A percentile compares a stretch with the other conserved stretches of the same genome.
Evolutionary conservation across 2,888 invertebrate genomes (phyloP).

Genomic region (Meteorus colon): DNA sequence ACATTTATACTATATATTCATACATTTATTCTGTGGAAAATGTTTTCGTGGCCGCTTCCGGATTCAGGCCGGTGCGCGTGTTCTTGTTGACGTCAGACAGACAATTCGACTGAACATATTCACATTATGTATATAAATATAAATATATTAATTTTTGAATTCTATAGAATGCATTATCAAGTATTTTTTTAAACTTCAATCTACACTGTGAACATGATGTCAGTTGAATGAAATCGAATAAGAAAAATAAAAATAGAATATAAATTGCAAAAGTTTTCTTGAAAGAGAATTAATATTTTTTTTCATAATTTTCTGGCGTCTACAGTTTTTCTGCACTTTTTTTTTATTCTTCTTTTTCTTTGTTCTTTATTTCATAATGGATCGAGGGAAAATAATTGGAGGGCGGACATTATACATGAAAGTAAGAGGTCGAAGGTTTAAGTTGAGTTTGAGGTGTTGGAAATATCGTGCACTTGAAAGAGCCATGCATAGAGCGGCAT

Average conservation of each 20-base stretch:
- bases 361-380: constrained; percentile 9
- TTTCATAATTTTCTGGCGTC: neutral
- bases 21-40: constrained; percentile 36
- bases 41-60: constrained; percentile 45
- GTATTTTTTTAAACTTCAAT: neutral
- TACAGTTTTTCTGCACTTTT: neutral
- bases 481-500: constrained; percentile 53
- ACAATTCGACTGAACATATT: constrained; percentile 6
- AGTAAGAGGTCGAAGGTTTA: constrained; percentile 6
- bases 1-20: neutral
- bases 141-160: neutral
- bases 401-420: constrained; percentile 47
- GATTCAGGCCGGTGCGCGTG: constrained; percentile 39
- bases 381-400: constrained; percentile 26
- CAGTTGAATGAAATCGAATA: constrained; percentile 23
- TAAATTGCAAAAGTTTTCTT: neutral
- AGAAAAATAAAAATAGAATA: neutral
- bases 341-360: neutral
- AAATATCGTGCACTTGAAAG: constrained; percentile 50
- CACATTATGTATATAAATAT: neutral
- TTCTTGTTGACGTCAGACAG: constrained; percentile 35
- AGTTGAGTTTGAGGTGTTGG: constrained; percentile 56
- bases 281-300: neutral
- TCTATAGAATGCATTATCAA: neutral
- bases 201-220: constrained; percentile 58